phyloP scores from a whole-genome alignment of 1,140 invertebrate species.

The Brachionus manjavacas region DNA sequence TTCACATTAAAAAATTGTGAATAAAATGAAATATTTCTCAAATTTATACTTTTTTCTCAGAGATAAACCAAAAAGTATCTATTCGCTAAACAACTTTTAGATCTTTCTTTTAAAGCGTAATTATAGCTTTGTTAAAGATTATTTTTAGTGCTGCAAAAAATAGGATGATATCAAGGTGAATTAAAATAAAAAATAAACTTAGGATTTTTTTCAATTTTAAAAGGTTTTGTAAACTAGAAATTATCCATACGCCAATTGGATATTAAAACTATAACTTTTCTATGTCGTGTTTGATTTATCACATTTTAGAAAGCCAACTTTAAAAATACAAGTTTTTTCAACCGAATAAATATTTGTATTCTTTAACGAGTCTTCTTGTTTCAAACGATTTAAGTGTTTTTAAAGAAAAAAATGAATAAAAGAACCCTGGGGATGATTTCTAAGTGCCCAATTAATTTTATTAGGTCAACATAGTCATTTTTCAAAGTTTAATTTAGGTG shows the following conservation, averaged over 20 bases:
- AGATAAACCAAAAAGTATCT: background rate
- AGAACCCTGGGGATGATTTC: background rate
- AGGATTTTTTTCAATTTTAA: background rate
- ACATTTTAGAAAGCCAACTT: background rate
- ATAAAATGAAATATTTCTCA: background rate
- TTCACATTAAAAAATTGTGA: background rate
- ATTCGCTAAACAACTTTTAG: background rate
- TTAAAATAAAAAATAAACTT: background rate
- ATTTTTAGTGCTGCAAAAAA: background rate
- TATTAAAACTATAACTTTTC: background rate
- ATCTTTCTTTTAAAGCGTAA: background rate
- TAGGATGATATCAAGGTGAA: background rate
- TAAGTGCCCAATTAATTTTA: background rate
- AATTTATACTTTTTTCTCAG: background rate
- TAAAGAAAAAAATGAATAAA: background rate
- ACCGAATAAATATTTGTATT: background rate
- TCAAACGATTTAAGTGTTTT: background rate
- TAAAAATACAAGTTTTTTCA: background rate
- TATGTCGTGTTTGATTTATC: background rate
- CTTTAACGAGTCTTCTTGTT: background rate
- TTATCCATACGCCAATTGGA: background rate
- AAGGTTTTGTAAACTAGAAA: background rate
- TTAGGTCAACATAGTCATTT: background rate
- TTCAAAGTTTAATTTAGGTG: background rate
- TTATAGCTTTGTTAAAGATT: background rate